phyloP scores from a whole-genome alignment of 2,888 invertebrate genomes.

The Papilio elwesi region DNA sequence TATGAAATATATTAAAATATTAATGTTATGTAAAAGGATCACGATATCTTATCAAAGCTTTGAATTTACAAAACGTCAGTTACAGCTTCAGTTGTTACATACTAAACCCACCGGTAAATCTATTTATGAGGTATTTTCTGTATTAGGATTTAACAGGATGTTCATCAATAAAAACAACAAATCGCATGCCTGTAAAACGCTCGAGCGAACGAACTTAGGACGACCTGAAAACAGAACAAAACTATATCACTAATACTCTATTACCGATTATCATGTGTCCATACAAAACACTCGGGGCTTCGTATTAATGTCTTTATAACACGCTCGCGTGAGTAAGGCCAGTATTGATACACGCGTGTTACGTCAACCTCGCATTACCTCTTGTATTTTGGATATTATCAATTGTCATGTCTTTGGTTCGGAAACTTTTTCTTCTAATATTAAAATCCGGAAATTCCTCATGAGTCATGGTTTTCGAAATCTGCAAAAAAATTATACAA shows the following conservation, averaged over 20 bases:
- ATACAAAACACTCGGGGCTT: slow-evolving; percentile 50
- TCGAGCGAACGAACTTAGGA: neutral
- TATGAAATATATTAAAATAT: too few relatives aligned
- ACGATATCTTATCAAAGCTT: neutral
- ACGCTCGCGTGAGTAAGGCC: slow-evolving; percentile 69
- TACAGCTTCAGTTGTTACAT: neutral
- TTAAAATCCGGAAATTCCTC: neutral
- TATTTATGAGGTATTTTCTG: neutral
- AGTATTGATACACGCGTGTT: slow-evolving; percentile 64
- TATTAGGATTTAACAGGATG: neutral
- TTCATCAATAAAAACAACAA: neutral
- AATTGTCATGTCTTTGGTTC: slow-evolving; percentile 43
- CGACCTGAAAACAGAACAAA: slow-evolving; percentile 30
- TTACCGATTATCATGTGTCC: slow-evolving; percentile 63
- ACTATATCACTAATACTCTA: slow-evolving; percentile 47
- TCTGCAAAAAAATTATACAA: slow-evolving; percentile 16
- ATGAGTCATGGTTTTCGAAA: slow-evolving; percentile 9
- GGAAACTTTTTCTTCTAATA: neutral
- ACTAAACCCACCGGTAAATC: neutral
- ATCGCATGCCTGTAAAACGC: slow-evolving; percentile 14
- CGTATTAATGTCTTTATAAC: slow-evolving; percentile 78
- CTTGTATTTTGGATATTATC: slow-evolving; percentile 45
- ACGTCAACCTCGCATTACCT: slow-evolving; percentile 58
- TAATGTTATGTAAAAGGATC: too few relatives aligned
- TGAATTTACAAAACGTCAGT: neutral